phyloP scores from a whole-genome alignment of 2,797 vertebrate genomes.

The Molossus alvarezi region DNA sequence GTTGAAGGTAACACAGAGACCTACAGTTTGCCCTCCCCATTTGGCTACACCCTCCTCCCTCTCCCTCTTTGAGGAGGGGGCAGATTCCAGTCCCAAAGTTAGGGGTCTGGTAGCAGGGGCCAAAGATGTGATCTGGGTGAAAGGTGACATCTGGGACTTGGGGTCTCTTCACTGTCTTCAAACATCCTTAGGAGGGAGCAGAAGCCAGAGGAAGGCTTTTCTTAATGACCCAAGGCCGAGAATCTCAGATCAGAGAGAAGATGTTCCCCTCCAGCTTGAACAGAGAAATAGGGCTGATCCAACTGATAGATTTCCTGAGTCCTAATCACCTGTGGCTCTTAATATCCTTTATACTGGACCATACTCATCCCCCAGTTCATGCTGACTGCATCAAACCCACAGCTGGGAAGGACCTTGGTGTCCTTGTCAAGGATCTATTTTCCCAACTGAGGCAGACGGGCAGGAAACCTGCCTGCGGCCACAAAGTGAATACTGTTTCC shows the following conservation, averaged over 20 bases:
- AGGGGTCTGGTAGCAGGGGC: background rate
- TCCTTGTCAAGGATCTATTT: slow-evolving; percentile 30
- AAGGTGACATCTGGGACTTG: background rate
- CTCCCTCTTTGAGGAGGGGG: background rate
- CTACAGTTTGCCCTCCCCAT: background rate
- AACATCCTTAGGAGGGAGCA: background rate
- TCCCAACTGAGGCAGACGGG: background rate
- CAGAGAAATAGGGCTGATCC: background rate
- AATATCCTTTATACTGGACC: background rate
- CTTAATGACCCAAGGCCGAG: background rate
- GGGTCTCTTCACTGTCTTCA: background rate
- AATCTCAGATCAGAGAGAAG: background rate
- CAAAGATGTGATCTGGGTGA: background rate
- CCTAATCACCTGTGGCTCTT: background rate
- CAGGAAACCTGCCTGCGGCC: slow-evolving; percentile 48
- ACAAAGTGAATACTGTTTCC: slow-evolving; percentile 41
- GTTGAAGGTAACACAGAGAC: background rate
- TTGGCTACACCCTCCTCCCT: background rate
- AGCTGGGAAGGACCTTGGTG: background rate
- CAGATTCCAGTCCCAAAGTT: background rate
- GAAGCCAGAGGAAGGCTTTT: background rate
- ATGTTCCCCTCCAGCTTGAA: background rate
- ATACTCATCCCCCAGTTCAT: fast-evolving
- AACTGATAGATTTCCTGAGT: background rate
- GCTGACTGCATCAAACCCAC: background rate